Conservation (phyloP, 2,113 vertebrate species). For the Orycteropus afer region DNA sequence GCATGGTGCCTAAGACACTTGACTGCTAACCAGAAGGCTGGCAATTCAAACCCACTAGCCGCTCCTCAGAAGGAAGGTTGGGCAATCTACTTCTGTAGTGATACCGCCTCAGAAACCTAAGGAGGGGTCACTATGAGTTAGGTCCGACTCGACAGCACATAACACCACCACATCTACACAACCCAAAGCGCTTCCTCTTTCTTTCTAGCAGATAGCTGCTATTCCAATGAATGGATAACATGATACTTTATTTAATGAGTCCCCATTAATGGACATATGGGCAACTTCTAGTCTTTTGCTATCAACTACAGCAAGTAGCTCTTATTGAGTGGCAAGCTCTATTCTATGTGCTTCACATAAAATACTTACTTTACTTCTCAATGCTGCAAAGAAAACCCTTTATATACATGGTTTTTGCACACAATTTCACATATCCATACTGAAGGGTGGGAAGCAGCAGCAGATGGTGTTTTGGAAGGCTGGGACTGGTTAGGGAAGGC, state of each 20-base stretch:
- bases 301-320: background rate
- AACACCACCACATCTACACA: background rate
- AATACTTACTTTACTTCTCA: slow-evolving; percentile 45
- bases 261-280: slow-evolving; percentile 13
- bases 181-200: background rate
- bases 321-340: background rate
- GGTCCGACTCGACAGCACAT: too few species aligned
- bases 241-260: slow-evolving; percentile 28
- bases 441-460: too few species aligned
- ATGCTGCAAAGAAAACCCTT: background rate
- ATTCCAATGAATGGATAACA: background rate
- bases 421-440: background rate
- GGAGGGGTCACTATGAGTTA: too few species aligned
- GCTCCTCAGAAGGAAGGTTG: too few species aligned
- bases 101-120: too few species aligned
- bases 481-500: too few species aligned
- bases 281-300: slow-evolving; percentile 13
- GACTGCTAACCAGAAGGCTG: too few species aligned
- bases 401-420: background rate
- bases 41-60: too few species aligned
- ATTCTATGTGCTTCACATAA: background rate
- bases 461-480: too few species aligned
- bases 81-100: too few species aligned
- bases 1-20: too few species aligned
- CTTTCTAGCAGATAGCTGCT: slow-evolving; percentile 7